Evolutionary conservation across 2,888 invertebrate genomes (phyloP).

Genomic region (Hermaeophaga mercurialis): DNA sequence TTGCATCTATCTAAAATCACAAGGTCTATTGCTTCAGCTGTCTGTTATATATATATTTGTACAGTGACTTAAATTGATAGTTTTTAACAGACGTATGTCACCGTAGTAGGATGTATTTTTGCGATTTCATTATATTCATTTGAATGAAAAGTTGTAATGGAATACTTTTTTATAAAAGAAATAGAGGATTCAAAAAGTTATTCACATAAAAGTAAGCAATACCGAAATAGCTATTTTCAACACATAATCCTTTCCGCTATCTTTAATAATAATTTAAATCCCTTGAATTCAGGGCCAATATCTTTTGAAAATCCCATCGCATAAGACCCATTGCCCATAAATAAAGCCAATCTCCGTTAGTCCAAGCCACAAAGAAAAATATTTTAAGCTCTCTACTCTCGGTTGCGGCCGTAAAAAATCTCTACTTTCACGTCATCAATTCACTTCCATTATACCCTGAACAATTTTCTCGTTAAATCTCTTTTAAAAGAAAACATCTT

Average conservation of each 20-base stretch:
- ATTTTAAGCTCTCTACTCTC: conserved; percentile 17
- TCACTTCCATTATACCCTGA: conserved; percentile 28
- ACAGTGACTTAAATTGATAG: no score
- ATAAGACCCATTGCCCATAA: conserved; percentile 12
- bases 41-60: no score
- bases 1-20: no score
- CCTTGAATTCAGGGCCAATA: conserved; percentile 4
- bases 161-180: no score
- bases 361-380: conserved; percentile 23
- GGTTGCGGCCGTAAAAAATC: conserved; percentile 20
- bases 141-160: no score
- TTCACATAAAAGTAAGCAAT: no score
- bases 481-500: conserved; percentile 35
- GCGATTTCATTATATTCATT: no score
- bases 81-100: no score
- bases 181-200: no score
- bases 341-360: conserved; percentile 19
- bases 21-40: no score
- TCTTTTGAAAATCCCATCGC: conserved; percentile 10
- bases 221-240: background rate
- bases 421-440: conserved; percentile 25
- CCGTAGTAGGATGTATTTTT: no score
- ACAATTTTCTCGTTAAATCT: conserved; percentile 35
- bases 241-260: background rate
- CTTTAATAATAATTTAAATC: conserved; percentile 12